Percentiles rank a stretch among this genome's conserved stretches.
Evolutionary conservation across 2,797 vertebrate genomes (phyloP).

Genomic region (Lemur catta): DNA sequence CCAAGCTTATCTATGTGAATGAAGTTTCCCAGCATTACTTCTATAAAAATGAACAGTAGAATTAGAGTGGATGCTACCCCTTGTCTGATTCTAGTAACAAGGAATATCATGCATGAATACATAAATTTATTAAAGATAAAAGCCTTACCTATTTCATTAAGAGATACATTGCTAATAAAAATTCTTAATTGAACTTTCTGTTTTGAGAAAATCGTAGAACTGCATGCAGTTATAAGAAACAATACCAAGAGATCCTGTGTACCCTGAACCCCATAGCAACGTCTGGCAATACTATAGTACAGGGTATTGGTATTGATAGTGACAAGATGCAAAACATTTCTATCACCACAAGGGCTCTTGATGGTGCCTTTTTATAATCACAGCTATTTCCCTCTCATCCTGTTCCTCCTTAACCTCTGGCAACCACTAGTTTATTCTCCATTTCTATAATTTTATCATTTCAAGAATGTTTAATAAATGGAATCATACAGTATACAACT

Average conservation of each 20-base stretch:
- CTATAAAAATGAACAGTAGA: neutral
- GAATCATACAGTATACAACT: neutral
- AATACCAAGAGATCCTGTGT: neutral
- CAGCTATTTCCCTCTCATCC: neutral
- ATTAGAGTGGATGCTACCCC: neutral
- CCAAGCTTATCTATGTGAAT: constrained; percentile 42
- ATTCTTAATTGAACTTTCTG: neutral
- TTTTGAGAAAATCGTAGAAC: neutral
- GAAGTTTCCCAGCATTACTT: constrained; percentile 55
- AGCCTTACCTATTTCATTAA: neutral
- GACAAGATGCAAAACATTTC: neutral
- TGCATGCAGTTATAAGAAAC: neutral
- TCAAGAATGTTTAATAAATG: neutral
- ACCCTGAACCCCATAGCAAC: neutral
- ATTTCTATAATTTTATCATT: neutral
- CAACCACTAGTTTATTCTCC: neutral
- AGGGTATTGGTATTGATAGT: neutral
- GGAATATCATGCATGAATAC: neutral
- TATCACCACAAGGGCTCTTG: neutral
- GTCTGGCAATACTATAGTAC: neutral
- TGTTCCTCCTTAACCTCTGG: neutral
- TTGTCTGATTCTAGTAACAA: neutral
- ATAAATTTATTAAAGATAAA: constrained; percentile 2
- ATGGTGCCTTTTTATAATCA: neutral
- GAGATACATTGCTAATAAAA: neutral